Evolutionary conservation across 2,113 vertebrate species (phyloP).

Genomic region (Rhea americana): DNA sequence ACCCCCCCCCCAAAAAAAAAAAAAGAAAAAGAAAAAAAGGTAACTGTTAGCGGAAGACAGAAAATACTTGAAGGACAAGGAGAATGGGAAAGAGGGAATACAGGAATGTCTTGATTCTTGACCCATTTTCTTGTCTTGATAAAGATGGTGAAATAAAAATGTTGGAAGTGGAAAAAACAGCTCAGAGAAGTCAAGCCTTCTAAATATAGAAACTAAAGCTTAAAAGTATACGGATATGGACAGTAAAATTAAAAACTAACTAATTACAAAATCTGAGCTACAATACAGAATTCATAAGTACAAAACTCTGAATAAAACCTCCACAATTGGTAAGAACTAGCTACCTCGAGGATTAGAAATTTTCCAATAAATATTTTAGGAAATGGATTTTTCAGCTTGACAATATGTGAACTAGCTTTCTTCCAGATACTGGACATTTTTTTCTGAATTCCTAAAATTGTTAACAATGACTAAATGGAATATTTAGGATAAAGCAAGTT

Average conservation of each 20-base stretch:
- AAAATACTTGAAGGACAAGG: not conserved
- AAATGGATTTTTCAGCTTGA: not conserved
- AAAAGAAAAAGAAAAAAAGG: not conserved
- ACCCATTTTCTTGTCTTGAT: not conserved
- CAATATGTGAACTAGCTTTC: not conserved
- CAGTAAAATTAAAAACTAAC: not conserved
- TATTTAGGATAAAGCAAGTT: constrained; percentile 6
- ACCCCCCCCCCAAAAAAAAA: too few species aligned
- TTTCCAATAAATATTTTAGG: not conserved
- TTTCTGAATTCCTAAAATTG: not conserved
- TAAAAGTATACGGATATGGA: not conserved
- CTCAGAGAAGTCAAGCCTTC: not conserved
- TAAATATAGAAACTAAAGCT: not conserved
- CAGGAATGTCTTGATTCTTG: not conserved
- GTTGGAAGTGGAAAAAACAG: not conserved
- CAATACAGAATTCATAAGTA: not conserved
- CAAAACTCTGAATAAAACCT: not conserved
- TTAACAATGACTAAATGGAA: not conserved
- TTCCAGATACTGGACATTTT: not conserved
- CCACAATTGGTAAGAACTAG: not conserved
- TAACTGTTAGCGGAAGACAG: not conserved
- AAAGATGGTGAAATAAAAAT: not conserved
- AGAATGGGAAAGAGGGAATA: not conserved
- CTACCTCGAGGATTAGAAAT: not conserved
- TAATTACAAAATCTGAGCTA: not conserved